phyloP scores from a whole-genome alignment of 2,113 vertebrate species.

The Anolis sagrei region DNA sequence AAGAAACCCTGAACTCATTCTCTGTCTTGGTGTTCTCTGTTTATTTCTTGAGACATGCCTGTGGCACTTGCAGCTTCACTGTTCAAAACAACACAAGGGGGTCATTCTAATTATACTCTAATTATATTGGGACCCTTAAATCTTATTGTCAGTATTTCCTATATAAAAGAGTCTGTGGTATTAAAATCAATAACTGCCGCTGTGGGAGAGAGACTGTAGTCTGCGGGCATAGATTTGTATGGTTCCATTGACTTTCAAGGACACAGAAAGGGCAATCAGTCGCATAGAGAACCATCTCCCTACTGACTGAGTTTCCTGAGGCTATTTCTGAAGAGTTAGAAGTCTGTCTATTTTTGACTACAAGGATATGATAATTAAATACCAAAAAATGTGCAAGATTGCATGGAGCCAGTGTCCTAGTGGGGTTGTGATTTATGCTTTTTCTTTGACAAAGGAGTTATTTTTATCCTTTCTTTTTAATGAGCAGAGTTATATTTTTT shows the following conservation, averaged over 20 bases:
- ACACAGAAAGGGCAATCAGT: neutral
- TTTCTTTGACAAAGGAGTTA: neutral
- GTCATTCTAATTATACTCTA: neutral
- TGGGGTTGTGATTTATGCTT: neutral
- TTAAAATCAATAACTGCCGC: neutral
- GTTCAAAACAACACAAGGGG: neutral
- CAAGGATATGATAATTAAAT: constrained; percentile 25
- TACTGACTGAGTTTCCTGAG: constrained; percentile 22
- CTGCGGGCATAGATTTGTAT: neutral
- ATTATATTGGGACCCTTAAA: neutral
- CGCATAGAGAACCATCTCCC: constrained; percentile 5
- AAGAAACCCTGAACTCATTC: neutral
- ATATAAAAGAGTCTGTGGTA: neutral
- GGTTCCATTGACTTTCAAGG: constrained; percentile 1
- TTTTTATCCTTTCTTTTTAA: constrained; percentile 6
- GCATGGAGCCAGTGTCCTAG: constrained; percentile 5
- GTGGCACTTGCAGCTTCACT: neutral
- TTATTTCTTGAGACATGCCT: neutral
- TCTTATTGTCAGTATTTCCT: constrained; percentile 18
- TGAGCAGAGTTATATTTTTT: constrained; percentile 3
- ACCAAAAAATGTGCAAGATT: constrained; percentile 6
- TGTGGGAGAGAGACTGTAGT: constrained; percentile 3
- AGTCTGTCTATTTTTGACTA: neutral
- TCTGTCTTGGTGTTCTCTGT: neutral
- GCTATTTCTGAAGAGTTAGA: constrained; percentile 8